A percentile compares a stretch with the other conserved stretches of the same genome.
phyloP scores from a whole-genome alignment of 2,113 vertebrate genomes.

The Bothrops jararaca region DNA sequence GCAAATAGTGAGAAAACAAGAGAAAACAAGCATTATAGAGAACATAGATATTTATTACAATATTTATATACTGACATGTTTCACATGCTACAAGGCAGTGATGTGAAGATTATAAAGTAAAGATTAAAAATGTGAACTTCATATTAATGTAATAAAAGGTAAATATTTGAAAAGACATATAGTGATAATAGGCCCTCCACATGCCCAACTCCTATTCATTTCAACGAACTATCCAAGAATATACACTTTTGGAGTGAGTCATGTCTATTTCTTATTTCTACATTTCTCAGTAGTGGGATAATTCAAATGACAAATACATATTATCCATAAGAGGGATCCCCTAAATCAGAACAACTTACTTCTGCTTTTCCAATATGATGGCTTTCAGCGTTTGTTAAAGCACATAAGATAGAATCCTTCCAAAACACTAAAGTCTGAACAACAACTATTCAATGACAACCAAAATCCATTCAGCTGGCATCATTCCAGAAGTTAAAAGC shows the following conservation, averaged over 20 bases:
- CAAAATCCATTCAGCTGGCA: slow-evolving; percentile 29
- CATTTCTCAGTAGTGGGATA: not conserved
- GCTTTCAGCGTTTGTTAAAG: not conserved
- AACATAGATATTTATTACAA: not conserved
- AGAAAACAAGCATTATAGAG: not conserved
- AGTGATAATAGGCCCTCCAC: not conserved
- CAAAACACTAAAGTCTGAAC: not conserved
- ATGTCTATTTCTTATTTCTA: not conserved
- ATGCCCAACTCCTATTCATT: not conserved
- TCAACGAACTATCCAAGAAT: not conserved
- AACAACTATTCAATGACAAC: not conserved
- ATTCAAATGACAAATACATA: not conserved
- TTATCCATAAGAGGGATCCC: not conserved
- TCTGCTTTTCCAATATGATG: not conserved
- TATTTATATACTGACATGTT: not conserved
- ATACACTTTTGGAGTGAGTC: not conserved
- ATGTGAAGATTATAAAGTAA: not conserved
- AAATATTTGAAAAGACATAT: not conserved
- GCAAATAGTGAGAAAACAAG: not conserved
- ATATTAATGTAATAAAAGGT: not conserved
- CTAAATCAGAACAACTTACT: not conserved
- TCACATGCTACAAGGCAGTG: not conserved
- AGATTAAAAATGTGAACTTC: not conserved
- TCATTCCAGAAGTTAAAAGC: slow-evolving; percentile 34
- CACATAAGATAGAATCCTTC: not conserved